Base-by-base conservation (phyloP, 2,888 invertebrate species). In the Ferdinandea cuprea region DNA sequence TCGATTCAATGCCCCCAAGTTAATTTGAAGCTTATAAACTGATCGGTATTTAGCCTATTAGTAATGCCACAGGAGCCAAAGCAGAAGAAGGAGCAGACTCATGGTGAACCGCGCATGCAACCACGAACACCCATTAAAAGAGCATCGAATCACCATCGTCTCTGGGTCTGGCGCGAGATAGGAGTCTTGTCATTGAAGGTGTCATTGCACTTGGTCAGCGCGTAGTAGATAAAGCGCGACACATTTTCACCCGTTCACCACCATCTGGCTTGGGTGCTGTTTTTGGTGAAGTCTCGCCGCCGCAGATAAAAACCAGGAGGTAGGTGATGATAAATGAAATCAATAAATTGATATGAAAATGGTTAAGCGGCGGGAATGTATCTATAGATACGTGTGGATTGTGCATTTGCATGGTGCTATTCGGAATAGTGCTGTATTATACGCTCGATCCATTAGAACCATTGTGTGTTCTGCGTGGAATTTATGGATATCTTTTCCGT, bases 311-410 rank as follows among this genome's bases (percentile, higher is more conserved):
- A 65, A 30, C 9, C 59, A 30, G 58, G 48, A 69, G 61, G 42
- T n/a, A 81, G 65, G 63, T 76, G 72, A 83, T 83, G 83, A 83
- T 83, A 83, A 83, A 83, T 83, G 83, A 83, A 83, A 83, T 77
- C 83, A 83, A 72, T 78, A 71, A 56, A 83, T 61, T 54, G 83
- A 83, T 83, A 83, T 32, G 77, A 68, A 66, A 76, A 65, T 59
- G 69, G 63, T 28, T 65, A 59, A 80, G 44, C 63, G 56, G 61
- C 42, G 3, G 48, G 42, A 19, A 19, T 35, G 50, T 15, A 50
- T n/a, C 56, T 58, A 15, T 5, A 15, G 40, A 37, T n/a, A 11
- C 21, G 17, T 19, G 21, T 13, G n/a, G 42, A 25, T 13, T 13
- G 35, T 28, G 11, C 48, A 11, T 42, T 13, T 19, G 28, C 11